Base-by-base conservation (phyloP, 2,113 vertebrate species). In the Corydoras maculifer region DNA sequence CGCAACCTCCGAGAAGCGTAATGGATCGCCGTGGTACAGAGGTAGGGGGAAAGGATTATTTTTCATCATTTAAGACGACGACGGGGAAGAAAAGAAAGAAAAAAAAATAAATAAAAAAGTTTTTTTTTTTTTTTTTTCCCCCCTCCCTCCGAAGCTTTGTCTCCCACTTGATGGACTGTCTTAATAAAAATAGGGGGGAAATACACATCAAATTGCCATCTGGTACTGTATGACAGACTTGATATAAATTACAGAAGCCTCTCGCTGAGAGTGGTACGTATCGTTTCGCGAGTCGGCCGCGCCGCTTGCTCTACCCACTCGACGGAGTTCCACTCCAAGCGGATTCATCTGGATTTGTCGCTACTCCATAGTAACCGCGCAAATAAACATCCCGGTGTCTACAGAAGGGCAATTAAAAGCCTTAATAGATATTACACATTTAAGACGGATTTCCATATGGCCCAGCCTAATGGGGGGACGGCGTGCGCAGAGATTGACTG, bases 1-100 rank as follows among this genome's bases (percentile, higher is more conserved):
- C 86, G 87, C 86, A 90, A 88, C 86, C 86, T 88, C 84, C 78
- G 87, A 83, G 85, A 86, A 87, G 84, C 85, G 84, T 84, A 87
- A 88, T 86, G 83, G 87, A 89, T 85, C 84, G 72, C 83, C 80
- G 79, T 85, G 79, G 82, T 83, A 82, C 84, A 86, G 86, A 85
- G 80, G 80, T 80, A 84, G 84, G 65, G 84, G 87, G 35, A 43
- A 86, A 87, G 85, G 84, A 73, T 84, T 74, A 80, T 81, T 79
- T 79, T 77, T 79, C 73, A 77, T 76, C 65, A 62, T 78, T 81
- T 69, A 76, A 74, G 70, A 75, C 55, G 49, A 76, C 61, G 65
- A 51, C 48, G 54, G 49, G 65, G 30, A 15, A 64, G 55, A 14
- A 60, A 13, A 55, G 8, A 15, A 11, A 57, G 13, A 65, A 50